phyloP scores from a whole-genome alignment of 1,140 invertebrate genomes.

The Drosophila subobscura region DNA sequence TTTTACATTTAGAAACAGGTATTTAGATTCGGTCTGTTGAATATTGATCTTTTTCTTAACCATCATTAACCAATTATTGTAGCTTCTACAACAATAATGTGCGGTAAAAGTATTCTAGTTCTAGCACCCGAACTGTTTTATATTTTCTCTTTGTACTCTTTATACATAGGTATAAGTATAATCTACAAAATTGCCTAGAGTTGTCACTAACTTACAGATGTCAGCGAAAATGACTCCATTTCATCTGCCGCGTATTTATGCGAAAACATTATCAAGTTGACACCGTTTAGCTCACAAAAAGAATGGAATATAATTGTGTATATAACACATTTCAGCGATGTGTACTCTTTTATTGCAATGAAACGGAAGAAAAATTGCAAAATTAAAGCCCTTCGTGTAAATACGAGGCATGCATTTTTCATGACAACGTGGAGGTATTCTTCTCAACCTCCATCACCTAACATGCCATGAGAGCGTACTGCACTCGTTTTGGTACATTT shows the following conservation, averaged over 20 bases:
- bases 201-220: too few relatives aligned
- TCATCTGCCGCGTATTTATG: conserved; percentile 16
- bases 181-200: too few relatives aligned
- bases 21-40: not conserved
- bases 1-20: not conserved
- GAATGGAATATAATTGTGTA: conserved; percentile 44
- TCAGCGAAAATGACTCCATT: conserved; percentile 15
- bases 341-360: conserved; percentile 25
- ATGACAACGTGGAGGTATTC: conserved; percentile 62
- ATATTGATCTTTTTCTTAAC: too few relatives aligned
- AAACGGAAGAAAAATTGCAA: conserved; percentile 60
- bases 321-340: not conserved
- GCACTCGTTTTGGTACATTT: too few relatives aligned
- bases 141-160: too few relatives aligned
- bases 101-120: too few relatives aligned
- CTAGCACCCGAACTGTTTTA: too few relatives aligned
- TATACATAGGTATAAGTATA: too few relatives aligned
- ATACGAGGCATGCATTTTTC: conserved; percentile 69
- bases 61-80: too few relatives aligned
- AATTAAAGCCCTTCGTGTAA: conserved; percentile 70
- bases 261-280: conserved; percentile 20
- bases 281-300: conserved; percentile 23
- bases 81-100: too few relatives aligned
- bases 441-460: too few relatives aligned
- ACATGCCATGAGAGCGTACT: too few relatives aligned